Evolutionary conservation across 2,797 vertebrate species (phyloP), one percentile per base, ranked within the genome.

Genomic region (Gallirallus australis): DNA sequence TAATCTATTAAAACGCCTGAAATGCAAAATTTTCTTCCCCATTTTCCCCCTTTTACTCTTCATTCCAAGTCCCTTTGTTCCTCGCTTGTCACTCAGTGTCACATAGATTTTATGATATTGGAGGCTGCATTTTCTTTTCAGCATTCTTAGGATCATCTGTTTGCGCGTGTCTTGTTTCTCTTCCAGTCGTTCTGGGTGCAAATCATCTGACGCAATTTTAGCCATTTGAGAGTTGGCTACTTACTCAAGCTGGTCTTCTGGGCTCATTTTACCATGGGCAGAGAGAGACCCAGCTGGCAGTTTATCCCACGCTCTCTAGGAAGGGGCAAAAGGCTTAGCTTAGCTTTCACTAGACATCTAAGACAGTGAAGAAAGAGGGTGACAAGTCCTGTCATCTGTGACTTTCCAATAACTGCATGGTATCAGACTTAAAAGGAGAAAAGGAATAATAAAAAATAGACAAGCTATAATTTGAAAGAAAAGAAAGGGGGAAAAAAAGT

Each of bases 321-420:
- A 97, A 96, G 90, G 64, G 78, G 92, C 88, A 89, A 87, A 95
- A 93, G 86, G 89, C 81, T 90, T 82, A 94, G 75, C 60, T 95
- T 92, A 57, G 83, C 75, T 96, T 96, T 92, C 86, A 82, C 72
- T 83, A 90, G 79, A 83, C 69, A 84, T 60, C 76, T 48, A 53
- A 85, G 83, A 53, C 52, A 89, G 80, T 0, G 3, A 71, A 81
- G 80, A 88, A 87, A 71, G 72, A 77, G 52, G 24, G 33, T 94
- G 77, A 86, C 33, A 64, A 95, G 75, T 57, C 27, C 75, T 86
- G 50, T 95, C 77, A 86, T 92, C 90, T 90, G 86, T 78, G 75
- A 48, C 93, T 94, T 90, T 57, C 56, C 75, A 73, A 31, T 82
- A 80, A 50, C 71, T 61, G 64, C 42, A 20, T 33, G 30, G 73